Evolutionary conservation across 2,888 invertebrate genomes (phyloP).

Genomic region (Aspidapion aeneum): DNA sequence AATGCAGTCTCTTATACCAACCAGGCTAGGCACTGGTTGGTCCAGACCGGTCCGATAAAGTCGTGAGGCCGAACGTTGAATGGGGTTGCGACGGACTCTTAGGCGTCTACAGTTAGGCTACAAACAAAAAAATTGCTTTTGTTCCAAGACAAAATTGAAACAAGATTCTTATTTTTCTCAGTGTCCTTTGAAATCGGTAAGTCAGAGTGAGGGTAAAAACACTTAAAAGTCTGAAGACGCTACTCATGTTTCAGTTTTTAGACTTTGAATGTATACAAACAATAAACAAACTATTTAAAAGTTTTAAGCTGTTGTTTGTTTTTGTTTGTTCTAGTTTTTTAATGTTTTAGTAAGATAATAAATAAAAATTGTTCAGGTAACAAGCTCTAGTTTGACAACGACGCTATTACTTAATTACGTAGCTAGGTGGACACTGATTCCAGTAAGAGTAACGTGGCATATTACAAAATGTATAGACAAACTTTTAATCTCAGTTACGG

Average conservation of each 20-base stretch:
- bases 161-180: background rate
- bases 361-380: background rate
- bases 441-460: background rate
- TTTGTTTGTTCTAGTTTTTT: no score
- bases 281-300: no score
- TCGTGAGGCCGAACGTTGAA: constrained; percentile 69
- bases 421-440: background rate
- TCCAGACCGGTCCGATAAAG: constrained; percentile 60
- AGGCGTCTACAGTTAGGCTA: constrained; percentile 27
- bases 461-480: background rate
- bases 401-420: background rate
- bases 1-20: constrained; percentile 41
- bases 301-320: no score
- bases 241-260: no score
- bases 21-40: constrained; percentile 33
- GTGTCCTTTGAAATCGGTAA: background rate
- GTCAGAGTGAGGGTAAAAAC: no score
- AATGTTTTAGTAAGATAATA: no score
- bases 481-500: no score
- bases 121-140: background rate
- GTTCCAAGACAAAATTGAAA: background rate
- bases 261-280: no score
- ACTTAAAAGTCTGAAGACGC: no score
- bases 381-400: background rate
- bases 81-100: constrained; percentile 57